Conservation (phyloP, 2,113 vertebrate species). For the Coreoperca whiteheadi region DNA sequence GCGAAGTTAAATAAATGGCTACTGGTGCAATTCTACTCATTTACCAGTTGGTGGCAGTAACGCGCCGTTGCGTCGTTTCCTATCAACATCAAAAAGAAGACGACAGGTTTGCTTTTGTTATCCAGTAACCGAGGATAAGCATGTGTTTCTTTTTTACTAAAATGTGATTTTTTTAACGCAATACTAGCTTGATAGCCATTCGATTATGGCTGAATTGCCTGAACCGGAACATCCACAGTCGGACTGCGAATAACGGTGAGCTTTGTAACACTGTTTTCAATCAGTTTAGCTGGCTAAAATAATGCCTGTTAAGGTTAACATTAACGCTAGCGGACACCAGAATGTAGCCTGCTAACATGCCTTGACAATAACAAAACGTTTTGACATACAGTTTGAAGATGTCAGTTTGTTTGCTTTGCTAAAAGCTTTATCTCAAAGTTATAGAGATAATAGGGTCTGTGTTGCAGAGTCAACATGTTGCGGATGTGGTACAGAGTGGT, state of each 20-base stretch:
- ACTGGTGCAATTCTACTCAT: not conserved
- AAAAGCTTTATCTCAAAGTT: not conserved
- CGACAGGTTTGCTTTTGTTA: not conserved
- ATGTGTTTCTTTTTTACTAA: not conserved
- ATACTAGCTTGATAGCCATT: not conserved
- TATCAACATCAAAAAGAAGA: conserved; percentile 14
- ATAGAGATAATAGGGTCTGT: accelerated
- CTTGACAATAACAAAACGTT: not conserved
- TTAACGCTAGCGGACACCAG: conserved; percentile 1
- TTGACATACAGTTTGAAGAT: not conserved
- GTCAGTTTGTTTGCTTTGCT: not conserved
- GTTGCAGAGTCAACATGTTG: not conserved
- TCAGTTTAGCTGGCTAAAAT: not conserved
- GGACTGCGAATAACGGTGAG: conserved; percentile 60
- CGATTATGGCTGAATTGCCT: conserved; percentile 25
- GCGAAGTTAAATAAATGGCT: not conserved
- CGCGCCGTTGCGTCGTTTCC: not conserved
- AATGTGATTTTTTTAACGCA: conserved; percentile 11
- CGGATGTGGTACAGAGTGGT: not conserved
- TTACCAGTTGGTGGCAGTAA: conserved; percentile 38
- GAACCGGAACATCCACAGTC: not conserved
- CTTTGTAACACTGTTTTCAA: not conserved
- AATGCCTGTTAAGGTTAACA: conserved; percentile 23
- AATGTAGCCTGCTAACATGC: not conserved
- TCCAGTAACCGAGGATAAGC: no score